Evolutionary conservation across 1,140 invertebrate genomes (phyloP).

Genomic region (Camponotus pennsylvanicus): DNA sequence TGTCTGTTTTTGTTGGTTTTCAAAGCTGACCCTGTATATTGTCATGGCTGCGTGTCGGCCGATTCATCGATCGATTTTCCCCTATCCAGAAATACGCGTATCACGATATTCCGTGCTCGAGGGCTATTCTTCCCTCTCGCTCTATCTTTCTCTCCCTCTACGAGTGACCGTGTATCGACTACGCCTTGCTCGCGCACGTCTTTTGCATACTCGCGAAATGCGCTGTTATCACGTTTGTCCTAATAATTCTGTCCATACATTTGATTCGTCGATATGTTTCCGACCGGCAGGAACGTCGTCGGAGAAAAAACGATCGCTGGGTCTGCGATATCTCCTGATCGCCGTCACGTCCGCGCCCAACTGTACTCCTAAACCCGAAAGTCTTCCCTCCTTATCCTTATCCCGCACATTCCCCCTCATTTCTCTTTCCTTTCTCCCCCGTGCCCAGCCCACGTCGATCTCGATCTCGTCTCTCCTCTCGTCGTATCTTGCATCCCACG

Average conservation of each 20-base stretch:
- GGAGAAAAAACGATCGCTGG: constrained; percentile 1
- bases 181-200: background rate
- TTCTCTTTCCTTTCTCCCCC: constrained; percentile 17
- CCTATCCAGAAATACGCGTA: constrained; percentile 44
- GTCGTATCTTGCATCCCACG: constrained; percentile 52
- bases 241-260: constrained; percentile 45
- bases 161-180: background rate
- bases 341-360: constrained; percentile 60
- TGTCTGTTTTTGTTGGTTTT: background rate
- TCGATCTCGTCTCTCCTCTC: constrained; percentile 53
- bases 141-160: background rate
- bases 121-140: background rate
- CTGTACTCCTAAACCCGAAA: constrained; percentile 55
- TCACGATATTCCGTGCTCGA: constrained; percentile 38
- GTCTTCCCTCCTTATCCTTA: constrained; percentile 2
- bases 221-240: constrained; percentile 47
- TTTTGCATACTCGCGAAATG: constrained; percentile 40
- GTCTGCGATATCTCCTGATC: constrained; percentile 59
- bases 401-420: background rate
- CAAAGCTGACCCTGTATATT: constrained; percentile 27
- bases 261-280: constrained; percentile 40
- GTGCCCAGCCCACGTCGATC: constrained; percentile 51
- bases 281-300: constrained; percentile 28
- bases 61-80: constrained; percentile 51
- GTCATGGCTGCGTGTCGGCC: constrained; percentile 29